Conservation (phyloP, 2,797 vertebrate species). For the Triplophysa bombifrons region DNA sequence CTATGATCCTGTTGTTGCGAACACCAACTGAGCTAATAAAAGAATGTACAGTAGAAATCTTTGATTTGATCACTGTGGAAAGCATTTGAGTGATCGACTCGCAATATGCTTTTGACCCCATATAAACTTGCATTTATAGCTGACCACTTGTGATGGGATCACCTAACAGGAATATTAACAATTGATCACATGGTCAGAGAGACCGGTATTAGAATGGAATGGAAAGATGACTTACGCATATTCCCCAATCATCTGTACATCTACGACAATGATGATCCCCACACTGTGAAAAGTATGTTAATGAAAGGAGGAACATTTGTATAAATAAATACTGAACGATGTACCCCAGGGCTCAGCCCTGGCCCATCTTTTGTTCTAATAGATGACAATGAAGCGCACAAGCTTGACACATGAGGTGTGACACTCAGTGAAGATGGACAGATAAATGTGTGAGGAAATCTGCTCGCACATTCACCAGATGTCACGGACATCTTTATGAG, state of each 20-base stretch:
- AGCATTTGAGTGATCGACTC: not conserved
- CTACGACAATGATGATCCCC: conserved; percentile 85
- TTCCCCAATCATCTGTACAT: conserved; percentile 81
- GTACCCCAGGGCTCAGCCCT: conserved; percentile 33
- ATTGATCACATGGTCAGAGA: conserved; percentile 40
- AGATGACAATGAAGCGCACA: conserved; percentile 30
- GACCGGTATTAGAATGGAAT: conserved; percentile 47
- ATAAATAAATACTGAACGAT: conserved; percentile 53
- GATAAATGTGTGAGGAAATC: conserved; percentile 23
- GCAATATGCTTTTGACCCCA: not conserved
- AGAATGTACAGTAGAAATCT: too few relatives aligned
- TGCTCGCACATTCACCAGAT: conserved; percentile 32
- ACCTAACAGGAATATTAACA: not conserved
- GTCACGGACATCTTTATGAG: not conserved
- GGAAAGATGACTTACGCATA: conserved; percentile 79
- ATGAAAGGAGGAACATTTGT: conserved; percentile 60
- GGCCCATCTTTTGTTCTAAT: conserved; percentile 31
- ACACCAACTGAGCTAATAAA: not conserved
- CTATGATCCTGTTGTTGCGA: not conserved
- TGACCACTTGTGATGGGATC: not conserved
- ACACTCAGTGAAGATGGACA: conserved; percentile 10
- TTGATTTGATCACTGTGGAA: not conserved
- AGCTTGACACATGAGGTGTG: conserved; percentile 29
- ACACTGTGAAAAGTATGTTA: conserved; percentile 73
- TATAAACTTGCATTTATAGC: not conserved